phyloP scores from a whole-genome alignment of 2,797 vertebrate species.

The Bufotes viridis region DNA sequence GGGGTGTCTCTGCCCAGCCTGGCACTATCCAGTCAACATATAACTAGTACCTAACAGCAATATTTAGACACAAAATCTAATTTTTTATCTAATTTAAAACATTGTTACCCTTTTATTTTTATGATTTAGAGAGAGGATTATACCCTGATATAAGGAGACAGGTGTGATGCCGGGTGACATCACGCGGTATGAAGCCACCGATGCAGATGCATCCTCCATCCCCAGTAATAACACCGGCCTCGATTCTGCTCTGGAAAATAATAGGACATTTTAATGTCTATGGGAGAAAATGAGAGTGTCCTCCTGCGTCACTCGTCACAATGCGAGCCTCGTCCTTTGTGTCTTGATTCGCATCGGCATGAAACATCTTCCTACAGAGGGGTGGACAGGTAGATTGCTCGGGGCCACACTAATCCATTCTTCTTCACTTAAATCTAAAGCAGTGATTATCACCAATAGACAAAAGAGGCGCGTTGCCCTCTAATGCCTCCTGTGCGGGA shows the following conservation, averaged over 20 bases:
- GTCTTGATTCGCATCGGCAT: background rate
- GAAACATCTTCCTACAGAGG: slow-evolving; percentile 20
- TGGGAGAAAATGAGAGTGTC: background rate
- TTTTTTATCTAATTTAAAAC: too few relatives aligned
- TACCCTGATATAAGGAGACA: too few relatives aligned
- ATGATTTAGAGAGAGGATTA: too few relatives aligned
- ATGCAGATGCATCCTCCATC: background rate
- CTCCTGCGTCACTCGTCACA: slow-evolving; percentile 39
- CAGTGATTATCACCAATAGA: slow-evolving; percentile 44
- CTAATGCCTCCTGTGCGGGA: slow-evolving; percentile 5
- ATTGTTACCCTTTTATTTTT: too few relatives aligned
- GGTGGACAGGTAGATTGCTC: slow-evolving; percentile 54
- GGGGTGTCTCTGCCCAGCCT: too few relatives aligned
- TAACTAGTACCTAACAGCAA: too few relatives aligned
- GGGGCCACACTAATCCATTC: slow-evolving; percentile 45
- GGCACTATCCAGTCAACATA: too few relatives aligned
- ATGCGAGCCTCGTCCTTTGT: slow-evolving; percentile 14
- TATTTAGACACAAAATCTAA: too few relatives aligned
- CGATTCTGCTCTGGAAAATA: slow-evolving; percentile 10
- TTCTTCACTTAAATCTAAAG: slow-evolving; percentile 35
- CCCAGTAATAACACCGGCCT: slow-evolving; percentile 4
- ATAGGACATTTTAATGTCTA: slow-evolving; percentile 40
- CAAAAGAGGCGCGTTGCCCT: slow-evolving; percentile 39
- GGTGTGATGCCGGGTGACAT: too few relatives aligned
- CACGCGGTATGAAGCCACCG: background rate